Percentiles rank a stretch among this genome's conserved stretches.
Conservation (phyloP, 2,888 invertebrate species). For the Rhamnusium bicolor region DNA sequence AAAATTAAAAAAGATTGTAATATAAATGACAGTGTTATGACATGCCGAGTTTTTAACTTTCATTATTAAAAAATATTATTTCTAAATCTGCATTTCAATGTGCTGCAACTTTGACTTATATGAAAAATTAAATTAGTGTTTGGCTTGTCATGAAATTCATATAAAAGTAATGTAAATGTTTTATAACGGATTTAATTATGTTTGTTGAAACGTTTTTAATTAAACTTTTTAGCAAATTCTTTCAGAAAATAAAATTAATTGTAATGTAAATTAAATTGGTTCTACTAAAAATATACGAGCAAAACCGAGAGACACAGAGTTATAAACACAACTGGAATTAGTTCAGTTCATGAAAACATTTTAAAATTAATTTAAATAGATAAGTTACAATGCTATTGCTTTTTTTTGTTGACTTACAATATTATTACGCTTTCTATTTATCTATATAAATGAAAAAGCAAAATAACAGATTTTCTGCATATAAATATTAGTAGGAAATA, state of each 20-base stretch:
- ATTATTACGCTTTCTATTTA: background rate
- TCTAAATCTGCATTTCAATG: constrained; percentile 66
- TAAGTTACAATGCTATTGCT: background rate
- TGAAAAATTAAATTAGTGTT: constrained; percentile 51
- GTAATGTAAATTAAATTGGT: constrained; percentile 38
- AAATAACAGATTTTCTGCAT: background rate
- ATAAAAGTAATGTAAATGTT: constrained; percentile 37
- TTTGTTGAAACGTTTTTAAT: constrained; percentile 38
- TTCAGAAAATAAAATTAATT: constrained; percentile 38
- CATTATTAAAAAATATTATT: constrained; percentile 68
- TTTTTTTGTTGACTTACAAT: constrained; percentile 1
- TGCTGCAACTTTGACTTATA: constrained; percentile 49
- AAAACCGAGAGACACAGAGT: constrained; percentile 4
- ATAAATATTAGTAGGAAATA: background rate
- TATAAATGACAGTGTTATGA: constrained; percentile 69
- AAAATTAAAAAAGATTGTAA: constrained; percentile 68
- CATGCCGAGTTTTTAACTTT: constrained; percentile 66
- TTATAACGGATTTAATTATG: constrained; percentile 38
- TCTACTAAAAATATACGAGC: constrained; percentile 25
- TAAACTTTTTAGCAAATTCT: constrained; percentile 38
- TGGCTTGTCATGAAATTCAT: constrained; percentile 42
- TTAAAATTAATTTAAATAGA: constrained; percentile 28
- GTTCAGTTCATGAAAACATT: constrained; percentile 16
- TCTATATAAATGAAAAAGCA: background rate
- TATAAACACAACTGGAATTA: constrained; percentile 28